A percentile compares a stretch with the other conserved stretches of the same genome.
These are phyloP conservation scores for Ciconia boyciana DNA, from an alignment of 2,113 vertebrate species.

Conservation along the genomic window DNA sequence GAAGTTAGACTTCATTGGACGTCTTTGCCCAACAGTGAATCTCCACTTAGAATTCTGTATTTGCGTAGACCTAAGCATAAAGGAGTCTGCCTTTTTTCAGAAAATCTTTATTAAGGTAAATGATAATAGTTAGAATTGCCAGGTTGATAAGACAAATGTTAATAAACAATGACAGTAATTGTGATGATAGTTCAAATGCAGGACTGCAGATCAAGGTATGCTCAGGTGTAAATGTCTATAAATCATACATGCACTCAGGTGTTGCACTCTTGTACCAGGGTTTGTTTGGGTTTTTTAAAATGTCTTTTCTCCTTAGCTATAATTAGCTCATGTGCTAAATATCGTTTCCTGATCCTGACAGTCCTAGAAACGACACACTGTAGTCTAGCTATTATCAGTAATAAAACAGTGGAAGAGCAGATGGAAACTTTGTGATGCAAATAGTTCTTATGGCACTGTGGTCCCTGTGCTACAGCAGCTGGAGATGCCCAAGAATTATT, in stretches of 20 bases:
- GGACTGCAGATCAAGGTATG: background rate
- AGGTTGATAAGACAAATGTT: background rate
- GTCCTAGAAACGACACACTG: background rate
- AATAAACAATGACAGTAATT: background rate
- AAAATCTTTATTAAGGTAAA: background rate
- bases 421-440: background rate
- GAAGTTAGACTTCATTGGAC: background rate
- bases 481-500: conserved; percentile 17
- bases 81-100: background rate
- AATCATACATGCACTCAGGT: background rate
- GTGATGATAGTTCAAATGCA: background rate
- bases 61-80: background rate
- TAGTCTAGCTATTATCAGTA: background rate
- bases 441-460: background rate
- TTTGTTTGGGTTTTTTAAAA: background rate
- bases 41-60: background rate
- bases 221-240: background rate
- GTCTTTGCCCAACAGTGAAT: background rate
- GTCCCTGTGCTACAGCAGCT: conserved; percentile 1
- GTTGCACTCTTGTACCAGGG: background rate
- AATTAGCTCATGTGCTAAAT: background rate
- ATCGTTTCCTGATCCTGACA: background rate
- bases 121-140: background rate
- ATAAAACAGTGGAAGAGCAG: conserved; percentile 3
- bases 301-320: background rate